phyloP scores from a whole-genome alignment of 2,888 invertebrate species.

The Lissocephala sabroskyi region DNA sequence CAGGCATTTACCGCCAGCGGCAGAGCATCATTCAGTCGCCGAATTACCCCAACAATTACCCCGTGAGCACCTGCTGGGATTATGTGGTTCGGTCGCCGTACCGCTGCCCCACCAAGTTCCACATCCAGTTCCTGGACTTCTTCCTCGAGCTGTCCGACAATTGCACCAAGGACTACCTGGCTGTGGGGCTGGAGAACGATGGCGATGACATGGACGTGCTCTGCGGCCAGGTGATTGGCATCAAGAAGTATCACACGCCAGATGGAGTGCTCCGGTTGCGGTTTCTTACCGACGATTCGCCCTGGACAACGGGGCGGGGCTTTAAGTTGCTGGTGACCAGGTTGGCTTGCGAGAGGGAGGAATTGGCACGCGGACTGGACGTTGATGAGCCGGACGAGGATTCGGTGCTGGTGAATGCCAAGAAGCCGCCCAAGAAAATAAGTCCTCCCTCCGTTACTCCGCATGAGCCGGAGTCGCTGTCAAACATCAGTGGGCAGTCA shows the following conservation, averaged over 20 bases:
- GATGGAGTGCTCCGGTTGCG: conserved; percentile 73
- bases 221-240: conserved; percentile 74
- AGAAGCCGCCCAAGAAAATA: conserved; percentile 35
- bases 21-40: conserved; percentile 74
- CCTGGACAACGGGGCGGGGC: conserved; percentile 69
- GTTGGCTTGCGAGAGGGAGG: conserved; percentile 70
- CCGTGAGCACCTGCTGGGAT: conserved; percentile 72
- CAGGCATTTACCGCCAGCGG: conserved; percentile 73
- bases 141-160: conserved; percentile 72
- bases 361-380: conserved; percentile 37
- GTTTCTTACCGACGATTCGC: conserved; percentile 72
- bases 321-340: conserved; percentile 75
- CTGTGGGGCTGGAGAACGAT: conserved; percentile 71
- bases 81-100: conserved; percentile 74
- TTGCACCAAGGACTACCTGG: conserved; percentile 74
- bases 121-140: conserved; percentile 76
- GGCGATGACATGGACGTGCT: conserved; percentile 70
- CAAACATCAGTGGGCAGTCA: conserved; percentile 20
- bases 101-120: conserved; percentile 74
- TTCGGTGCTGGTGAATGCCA: conserved; percentile 45
- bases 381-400: conserved; percentile 28
- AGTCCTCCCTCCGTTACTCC: too few species aligned
- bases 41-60: conserved; percentile 74
- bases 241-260: conserved; percentile 72
- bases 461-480: conserved; percentile 25